Conservation (phyloP, 2,113 vertebrate genomes). For the Girardinichthys multiradiatus region DNA sequence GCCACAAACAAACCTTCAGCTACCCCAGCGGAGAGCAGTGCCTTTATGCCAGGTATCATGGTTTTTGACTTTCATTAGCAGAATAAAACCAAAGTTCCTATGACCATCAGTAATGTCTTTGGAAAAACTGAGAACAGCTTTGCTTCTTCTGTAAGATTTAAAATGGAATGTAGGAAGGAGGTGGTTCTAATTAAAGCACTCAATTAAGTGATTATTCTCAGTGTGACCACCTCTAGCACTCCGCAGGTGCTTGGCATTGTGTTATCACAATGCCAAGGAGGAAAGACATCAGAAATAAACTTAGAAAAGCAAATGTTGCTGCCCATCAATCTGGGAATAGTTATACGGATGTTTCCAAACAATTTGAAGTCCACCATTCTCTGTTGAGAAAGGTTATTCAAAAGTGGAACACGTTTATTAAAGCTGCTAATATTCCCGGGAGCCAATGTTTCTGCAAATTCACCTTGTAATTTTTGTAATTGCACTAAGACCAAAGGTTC, state of each 20-base stretch:
- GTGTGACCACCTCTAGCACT: background rate
- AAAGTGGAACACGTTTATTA: background rate
- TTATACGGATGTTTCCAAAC: background rate
- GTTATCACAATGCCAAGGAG: background rate
- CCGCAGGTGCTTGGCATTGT: background rate
- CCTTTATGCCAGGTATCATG: constrained; percentile 92
- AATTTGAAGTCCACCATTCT: background rate
- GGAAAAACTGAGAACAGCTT: background rate
- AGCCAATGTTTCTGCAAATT: background rate
- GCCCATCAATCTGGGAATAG: background rate
- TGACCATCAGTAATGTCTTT: background rate
- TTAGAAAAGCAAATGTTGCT: background rate
- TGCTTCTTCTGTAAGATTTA: background rate
- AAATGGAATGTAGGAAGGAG: background rate
- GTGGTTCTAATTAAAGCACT: background rate
- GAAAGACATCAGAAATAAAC: background rate
- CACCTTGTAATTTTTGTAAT: background rate
- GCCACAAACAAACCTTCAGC: constrained; percentile 86
- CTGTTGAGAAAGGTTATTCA: background rate
- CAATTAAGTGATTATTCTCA: background rate
- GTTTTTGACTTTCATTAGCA: background rate
- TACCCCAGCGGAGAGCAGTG: constrained; percentile 91
- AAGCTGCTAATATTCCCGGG: background rate
- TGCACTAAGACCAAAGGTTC: background rate
- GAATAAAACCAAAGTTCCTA: background rate